These are phyloP conservation scores for Montifringilla adamsi DNA, from an alignment of 2,113 vertebrate genomes.

Conservation along the genomic window DNA sequence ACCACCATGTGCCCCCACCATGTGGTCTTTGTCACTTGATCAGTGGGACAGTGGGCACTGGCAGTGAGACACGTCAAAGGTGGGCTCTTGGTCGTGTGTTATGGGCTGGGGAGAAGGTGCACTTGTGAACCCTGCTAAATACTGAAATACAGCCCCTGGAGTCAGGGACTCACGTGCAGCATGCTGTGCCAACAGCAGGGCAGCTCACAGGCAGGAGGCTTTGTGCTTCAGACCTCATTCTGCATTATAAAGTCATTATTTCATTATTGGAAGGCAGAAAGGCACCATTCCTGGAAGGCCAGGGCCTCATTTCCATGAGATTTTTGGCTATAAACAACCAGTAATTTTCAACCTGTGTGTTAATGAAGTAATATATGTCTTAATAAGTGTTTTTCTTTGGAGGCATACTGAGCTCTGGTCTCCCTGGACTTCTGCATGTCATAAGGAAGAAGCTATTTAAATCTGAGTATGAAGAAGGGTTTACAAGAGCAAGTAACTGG, in stretches of 20 bases:
- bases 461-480: not conserved
- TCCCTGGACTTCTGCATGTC: not conserved
- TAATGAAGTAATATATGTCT: not conserved
- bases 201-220: fast-evolving
- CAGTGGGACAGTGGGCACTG: not conserved
- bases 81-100: not conserved
- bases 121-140: not conserved
- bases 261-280: not conserved
- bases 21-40: not conserved
- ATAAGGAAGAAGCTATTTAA: not conserved
- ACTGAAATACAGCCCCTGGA: not conserved
- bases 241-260: not conserved
- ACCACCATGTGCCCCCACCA: not conserved
- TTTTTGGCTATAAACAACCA: not conserved
- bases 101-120: not conserved
- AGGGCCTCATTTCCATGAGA: not conserved
- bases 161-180: fast-evolving
- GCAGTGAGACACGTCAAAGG: fast-evolving
- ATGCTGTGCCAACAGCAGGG: no score
- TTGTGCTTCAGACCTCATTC: not conserved
- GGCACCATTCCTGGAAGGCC: not conserved
- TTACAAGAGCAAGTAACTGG: not conserved
- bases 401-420: not conserved
- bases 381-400: not conserved
- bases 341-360: not conserved